Evolutionary conservation across 92 coral and sea anemone genomes (phyloP).

Genomic region (Zoanthus sociatus): DNA sequence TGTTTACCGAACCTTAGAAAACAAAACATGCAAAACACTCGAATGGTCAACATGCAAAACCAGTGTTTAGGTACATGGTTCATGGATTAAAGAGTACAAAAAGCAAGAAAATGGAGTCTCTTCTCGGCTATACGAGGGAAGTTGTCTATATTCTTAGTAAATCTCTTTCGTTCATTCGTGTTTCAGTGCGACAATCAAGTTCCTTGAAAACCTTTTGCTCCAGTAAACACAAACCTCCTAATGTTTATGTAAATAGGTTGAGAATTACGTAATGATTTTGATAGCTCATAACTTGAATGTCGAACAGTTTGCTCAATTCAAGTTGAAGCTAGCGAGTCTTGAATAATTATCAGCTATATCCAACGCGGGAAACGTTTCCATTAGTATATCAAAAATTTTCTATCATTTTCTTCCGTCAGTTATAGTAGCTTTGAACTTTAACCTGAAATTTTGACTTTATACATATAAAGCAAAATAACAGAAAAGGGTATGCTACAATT

Average conservation of each 20-base stretch:
- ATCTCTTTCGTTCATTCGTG: not conserved
- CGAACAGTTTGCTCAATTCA: slow-evolving; percentile 74
- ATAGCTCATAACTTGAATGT: slow-evolving; percentile 83
- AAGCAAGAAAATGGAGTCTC: too few relatives aligned
- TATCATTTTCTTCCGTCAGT: too few relatives aligned
- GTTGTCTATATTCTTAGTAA: not conserved
- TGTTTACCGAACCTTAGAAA: slow-evolving; percentile 26
- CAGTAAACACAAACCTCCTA: slow-evolving; percentile 7
- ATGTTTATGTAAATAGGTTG: slow-evolving; percentile 61
- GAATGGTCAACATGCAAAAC: not conserved
- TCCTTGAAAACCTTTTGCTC: slow-evolving; percentile 6
- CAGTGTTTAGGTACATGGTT: not conserved
- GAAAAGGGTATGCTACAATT: too few relatives aligned
- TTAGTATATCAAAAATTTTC: too few relatives aligned
- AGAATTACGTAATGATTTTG: slow-evolving; percentile 84
- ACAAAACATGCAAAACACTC: not conserved
- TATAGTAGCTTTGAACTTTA: too few relatives aligned
- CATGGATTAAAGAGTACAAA: not conserved
- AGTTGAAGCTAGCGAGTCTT: not conserved
- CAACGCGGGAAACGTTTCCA: too few relatives aligned
- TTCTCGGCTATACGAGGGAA: not conserved
- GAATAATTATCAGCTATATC: too few relatives aligned
- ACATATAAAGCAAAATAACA: too few relatives aligned
- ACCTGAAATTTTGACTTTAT: too few relatives aligned
- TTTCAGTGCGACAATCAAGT: slow-evolving; percentile 46